These are phyloP conservation scores for Masticophis lateralis DNA, from an alignment of 2,797 vertebrate genomes.

Conservation along the genomic window DNA sequence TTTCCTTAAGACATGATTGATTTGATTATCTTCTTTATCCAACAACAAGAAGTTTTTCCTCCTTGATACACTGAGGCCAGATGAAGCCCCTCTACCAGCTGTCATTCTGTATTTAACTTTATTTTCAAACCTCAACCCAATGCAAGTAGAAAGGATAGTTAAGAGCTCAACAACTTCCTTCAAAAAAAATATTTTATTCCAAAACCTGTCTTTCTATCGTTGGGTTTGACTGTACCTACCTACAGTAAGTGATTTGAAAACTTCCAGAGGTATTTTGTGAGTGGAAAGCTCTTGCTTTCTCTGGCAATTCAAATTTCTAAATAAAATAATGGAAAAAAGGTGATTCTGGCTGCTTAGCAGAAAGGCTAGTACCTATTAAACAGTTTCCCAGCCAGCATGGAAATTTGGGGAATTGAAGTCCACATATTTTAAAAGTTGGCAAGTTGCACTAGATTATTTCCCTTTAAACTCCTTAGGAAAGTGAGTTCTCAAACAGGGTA, in stretches of 20 bases:
- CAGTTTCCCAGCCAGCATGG: not conserved
- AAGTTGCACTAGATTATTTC: not conserved
- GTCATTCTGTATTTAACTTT: not conserved
- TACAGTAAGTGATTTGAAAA: not conserved
- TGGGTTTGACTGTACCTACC: not conserved
- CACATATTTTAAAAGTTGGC: not conserved
- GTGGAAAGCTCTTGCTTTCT: not conserved
- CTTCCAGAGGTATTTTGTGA: not conserved
- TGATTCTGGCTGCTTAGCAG: not conserved
- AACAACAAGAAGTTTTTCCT: not conserved
- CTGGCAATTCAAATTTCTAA: not conserved
- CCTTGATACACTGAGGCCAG: not conserved
- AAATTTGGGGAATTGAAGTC: not conserved
- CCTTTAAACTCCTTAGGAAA: conserved; percentile 4
- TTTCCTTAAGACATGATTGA: not conserved
- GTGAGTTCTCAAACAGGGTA: not conserved
- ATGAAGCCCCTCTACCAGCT: not conserved
- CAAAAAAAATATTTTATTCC: not conserved
- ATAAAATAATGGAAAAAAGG: not conserved
- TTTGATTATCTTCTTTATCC: not conserved
- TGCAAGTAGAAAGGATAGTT: not conserved
- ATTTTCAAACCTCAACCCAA: not conserved
- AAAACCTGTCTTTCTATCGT: not conserved
- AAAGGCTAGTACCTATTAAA: not conserved
- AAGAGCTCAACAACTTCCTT: not conserved